These are phyloP conservation scores for Drosophila prolongata DNA, from an alignment of 2,888 invertebrate genomes.

Conservation along the genomic window DNA sequence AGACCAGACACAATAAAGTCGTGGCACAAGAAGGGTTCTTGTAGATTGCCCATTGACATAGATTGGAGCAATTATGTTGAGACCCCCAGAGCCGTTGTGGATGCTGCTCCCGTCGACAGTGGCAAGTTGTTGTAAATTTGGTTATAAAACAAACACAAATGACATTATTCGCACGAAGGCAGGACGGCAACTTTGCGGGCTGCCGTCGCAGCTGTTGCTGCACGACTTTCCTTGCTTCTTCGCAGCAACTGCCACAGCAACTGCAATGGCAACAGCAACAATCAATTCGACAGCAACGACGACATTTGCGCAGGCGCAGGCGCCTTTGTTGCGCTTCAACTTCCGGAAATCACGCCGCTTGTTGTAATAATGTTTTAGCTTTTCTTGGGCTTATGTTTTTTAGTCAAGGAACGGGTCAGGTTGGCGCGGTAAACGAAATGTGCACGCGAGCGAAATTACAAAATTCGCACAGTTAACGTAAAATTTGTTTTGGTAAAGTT, in stretches of 20 bases:
- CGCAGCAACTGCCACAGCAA: conserved; percentile 21
- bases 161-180: conserved; percentile 79
- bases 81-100: conserved; percentile 22
- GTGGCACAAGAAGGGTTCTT: conserved; percentile 4
- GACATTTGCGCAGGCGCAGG: conserved; percentile 64
- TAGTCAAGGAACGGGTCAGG: conserved; percentile 48
- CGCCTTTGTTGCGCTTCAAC: conserved; percentile 70
- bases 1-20: not conserved
- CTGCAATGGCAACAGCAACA: conserved; percentile 43
- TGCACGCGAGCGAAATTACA: conserved; percentile 76
- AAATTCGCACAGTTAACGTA: conserved; percentile 55
- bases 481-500: conserved; percentile 53
- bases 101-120: conserved; percentile 31
- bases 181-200: conserved; percentile 52
- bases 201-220: conserved; percentile 68
- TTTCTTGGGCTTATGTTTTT: conserved; percentile 22
- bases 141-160: conserved; percentile 79
- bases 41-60: conserved; percentile 14
- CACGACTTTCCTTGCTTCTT: conserved; percentile 72
- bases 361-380: conserved; percentile 64
- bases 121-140: conserved; percentile 69
- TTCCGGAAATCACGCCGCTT: conserved; percentile 79
- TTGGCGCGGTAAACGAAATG: conserved; percentile 40
- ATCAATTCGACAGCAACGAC: conserved; percentile 67
- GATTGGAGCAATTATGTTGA: conserved; percentile 52